phyloP scores from a whole-genome alignment of 2,888 invertebrate species.

The Pseudococcus jackbeardsleyi region DNA sequence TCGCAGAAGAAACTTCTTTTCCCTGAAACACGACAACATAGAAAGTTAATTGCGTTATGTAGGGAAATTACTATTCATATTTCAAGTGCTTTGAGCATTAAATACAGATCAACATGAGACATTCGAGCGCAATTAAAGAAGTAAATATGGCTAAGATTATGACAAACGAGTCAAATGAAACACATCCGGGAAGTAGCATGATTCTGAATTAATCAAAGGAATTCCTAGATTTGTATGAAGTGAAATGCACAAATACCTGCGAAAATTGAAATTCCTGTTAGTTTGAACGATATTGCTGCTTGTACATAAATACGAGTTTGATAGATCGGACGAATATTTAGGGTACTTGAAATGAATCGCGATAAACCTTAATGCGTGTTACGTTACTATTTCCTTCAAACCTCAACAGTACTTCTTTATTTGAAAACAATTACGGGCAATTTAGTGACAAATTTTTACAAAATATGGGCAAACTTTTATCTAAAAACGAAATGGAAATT shows the following conservation, averaged over 20 bases:
- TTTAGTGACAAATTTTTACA: too few species aligned
- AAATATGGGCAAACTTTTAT: too few species aligned
- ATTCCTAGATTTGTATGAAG: background rate
- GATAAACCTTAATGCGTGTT: too few species aligned
- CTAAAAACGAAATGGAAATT: too few species aligned
- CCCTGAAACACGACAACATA: background rate
- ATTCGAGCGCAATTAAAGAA: background rate
- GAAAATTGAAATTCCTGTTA: background rate
- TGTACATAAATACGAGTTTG: background rate
- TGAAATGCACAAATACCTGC: background rate
- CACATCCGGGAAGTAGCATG: background rate
- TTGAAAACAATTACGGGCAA: too few species aligned
- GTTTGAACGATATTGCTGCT: background rate
- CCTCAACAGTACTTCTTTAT: too few species aligned
- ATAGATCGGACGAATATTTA: too few species aligned
- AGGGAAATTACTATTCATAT: background rate
- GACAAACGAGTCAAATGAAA: background rate
- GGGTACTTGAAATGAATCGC: too few species aligned
- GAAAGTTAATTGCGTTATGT: background rate
- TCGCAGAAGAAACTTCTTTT: background rate
- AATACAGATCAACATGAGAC: background rate
- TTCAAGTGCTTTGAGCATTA: background rate
- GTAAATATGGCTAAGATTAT: background rate
- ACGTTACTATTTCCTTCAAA: too few species aligned
- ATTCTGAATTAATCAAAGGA: background rate